Percentiles rank a stretch among this genome's conserved stretches.
These are phyloP conservation scores for Characodon lateralis DNA, from an alignment of 2,797 vertebrate genomes.

Conservation along the genomic window DNA sequence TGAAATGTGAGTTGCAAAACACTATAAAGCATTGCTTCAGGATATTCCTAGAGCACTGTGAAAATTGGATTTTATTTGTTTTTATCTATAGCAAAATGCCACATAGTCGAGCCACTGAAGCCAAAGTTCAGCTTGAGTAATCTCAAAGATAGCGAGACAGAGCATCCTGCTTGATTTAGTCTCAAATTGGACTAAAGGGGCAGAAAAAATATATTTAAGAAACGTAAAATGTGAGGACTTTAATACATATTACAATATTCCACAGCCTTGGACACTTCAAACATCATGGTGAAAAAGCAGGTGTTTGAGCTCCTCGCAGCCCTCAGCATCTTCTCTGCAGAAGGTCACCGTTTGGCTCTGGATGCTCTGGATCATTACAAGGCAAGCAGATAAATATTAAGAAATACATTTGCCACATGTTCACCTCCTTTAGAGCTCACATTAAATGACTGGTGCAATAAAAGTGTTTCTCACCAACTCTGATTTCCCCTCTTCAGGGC, in stretches of 20 bases:
- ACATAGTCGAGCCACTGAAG: constrained; percentile 23
- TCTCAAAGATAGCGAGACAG: constrained; percentile 29
- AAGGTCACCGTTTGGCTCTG: constrained; percentile 89
- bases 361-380: constrained; percentile 97
- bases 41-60: constrained; percentile 7
- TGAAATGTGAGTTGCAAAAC: not conserved
- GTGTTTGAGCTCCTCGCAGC: constrained; percentile 97
- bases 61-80: constrained; percentile 32
- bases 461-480: constrained; percentile 3
- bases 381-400: constrained; percentile 75
- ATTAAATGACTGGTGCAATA: constrained; percentile 7
- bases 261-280: constrained; percentile 95
- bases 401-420: not conserved
- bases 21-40: constrained; percentile 10
- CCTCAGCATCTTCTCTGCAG: constrained; percentile 91
- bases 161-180: constrained; percentile 4
- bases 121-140: constrained; percentile 62
- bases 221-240: not conserved
- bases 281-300: constrained; percentile 98
- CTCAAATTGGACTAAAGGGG: not conserved
- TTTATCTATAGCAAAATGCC: constrained; percentile 32
- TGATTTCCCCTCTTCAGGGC: constrained; percentile 70
- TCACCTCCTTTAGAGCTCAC: not conserved
- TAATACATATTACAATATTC: constrained; percentile 27
- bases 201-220: not conserved